Base-by-base conservation (phyloP, 2,113 vertebrate genomes). In the Picathartes gymnocephalus region DNA sequence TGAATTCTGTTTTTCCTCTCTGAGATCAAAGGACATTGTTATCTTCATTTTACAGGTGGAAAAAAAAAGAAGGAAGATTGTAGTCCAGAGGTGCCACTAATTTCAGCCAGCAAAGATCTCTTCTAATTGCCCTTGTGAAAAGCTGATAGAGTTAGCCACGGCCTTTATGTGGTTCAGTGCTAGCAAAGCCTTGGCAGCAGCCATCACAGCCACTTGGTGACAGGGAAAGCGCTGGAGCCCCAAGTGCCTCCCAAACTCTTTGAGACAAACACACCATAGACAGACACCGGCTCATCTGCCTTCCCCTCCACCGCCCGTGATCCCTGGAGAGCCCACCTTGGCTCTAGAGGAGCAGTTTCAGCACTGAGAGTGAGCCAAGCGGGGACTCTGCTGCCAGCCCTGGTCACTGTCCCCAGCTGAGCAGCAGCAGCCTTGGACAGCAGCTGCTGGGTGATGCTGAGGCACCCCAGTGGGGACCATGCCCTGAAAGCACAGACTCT, bases 41-140 rank as follows among this genome's bases (percentile, higher is more conserved):
- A 95, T 95, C 96, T 93, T 92, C 57, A 84, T 93, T 96, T 97
- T 95, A 88, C 95, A 96, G 92, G 77, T 91, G 86, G 56, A 68
- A 86, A 6, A 11, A 78, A 92, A 86, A 57, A n/a, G 37, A 81
- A 35, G 83, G 39, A 93, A 87, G 72, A 84, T 35, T 87, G 27
- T 86, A 94, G 77, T 91, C 48, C 69, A 76, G 60, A 95, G 80
- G 24, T 84, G 60, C 72, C 53, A 71, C 81, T 94, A 81, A 89
- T 92, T 96, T 91, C 80, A 86, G 24, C 21, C 57, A 81, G 87
- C 61, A 73, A 79, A 94, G 87, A 88, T 62, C 31, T 91, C 50
- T 91, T n/a, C 80, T 92, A 92, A 92, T 90, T 95, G 87, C 66
- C 57, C 33, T 90, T 89, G 70, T 66, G 78, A 62, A 85, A 94